Conservation (phyloP, 1,140 invertebrate genomes). For the Drosophila mayri region DNA sequence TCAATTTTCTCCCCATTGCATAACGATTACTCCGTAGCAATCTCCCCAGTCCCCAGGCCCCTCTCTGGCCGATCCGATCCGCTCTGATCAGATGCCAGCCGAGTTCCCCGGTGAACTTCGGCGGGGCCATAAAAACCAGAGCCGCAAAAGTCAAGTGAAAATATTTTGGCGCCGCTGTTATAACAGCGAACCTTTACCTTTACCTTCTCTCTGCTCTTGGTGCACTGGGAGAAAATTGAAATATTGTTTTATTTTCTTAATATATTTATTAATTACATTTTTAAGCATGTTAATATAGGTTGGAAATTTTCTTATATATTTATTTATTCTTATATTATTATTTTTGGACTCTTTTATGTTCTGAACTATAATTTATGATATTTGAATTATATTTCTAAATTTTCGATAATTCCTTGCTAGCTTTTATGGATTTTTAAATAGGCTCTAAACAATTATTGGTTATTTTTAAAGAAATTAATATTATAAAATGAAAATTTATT, state of each 20-base stretch:
- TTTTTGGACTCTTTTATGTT: too few relatives aligned
- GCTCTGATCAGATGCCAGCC: conserved; percentile 16
- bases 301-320: neutral
- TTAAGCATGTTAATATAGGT: neutral
- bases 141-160: conserved; percentile 70
- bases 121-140: conserved; percentile 52
- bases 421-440: too few relatives aligned
- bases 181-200: conserved; percentile 32
- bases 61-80: neutral
- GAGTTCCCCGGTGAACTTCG: conserved; percentile 56
- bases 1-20: conserved; percentile 75
- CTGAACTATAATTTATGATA: neutral
- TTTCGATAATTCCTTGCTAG: too few relatives aligned
- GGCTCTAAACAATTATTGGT: too few relatives aligned
- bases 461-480: too few relatives aligned
- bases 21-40: conserved; percentile 39
- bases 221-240: conserved; percentile 3
- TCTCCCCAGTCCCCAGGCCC: neutral
- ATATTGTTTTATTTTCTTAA: neutral
- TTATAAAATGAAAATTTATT: too few relatives aligned
- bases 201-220: conserved; percentile 10
- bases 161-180: conserved; percentile 71
- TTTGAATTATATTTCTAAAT: neutral
- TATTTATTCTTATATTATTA: too few relatives aligned
- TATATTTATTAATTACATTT: neutral